Evolutionary conservation across 2,888 invertebrate genomes (phyloP), one percentile per base, ranked within the genome.

Genomic region (Aspidiotus destructor): DNA sequence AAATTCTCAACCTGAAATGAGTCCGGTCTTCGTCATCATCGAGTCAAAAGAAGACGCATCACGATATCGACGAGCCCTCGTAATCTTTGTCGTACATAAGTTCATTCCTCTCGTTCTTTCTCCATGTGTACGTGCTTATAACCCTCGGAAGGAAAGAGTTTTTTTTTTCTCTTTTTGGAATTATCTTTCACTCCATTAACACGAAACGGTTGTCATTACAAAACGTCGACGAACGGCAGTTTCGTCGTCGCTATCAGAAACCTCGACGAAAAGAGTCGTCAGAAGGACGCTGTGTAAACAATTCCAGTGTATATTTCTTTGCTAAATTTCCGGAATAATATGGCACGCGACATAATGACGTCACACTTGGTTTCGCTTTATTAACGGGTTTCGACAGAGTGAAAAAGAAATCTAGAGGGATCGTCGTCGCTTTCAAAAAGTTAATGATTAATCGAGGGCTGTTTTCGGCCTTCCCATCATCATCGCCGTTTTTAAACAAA

Each of bases 161-260:
- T 63, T 58, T 48, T 48, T 48, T 48, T 6, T 48, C 10, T 48
- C n/a, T 48, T 13, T 63, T 63, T 54, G 52, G 54, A 53, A 63
- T 63, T 63, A 63, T 63, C 63, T 63, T 63, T 53, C 63, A 63
- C 63, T 63, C 63, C 63, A 63, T 63, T 63, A 63, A 63, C 63
- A 54, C 63, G 63, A 63, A 63, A 63, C 63, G 63, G 48, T 48
- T n/a, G 48, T 15, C 41, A 16, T 63, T 53, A 63, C 63, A 63
- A 57, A 57, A 57, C 17, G 57, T 17, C 16, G 57, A 57, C 48
- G 48, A 17, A 63, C 62, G 62, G 40, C 54, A 63, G 54, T 63
- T 53, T 63, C 63, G 63, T 54, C 53, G 63, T 63, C 63, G 54
- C 63, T 63, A 63, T 63, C 63, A 63, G 53, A 53, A 63, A 54